These are phyloP conservation scores for Chirona hameri DNA, from an alignment of 2,888 invertebrate species.

Conservation along the genomic window DNA sequence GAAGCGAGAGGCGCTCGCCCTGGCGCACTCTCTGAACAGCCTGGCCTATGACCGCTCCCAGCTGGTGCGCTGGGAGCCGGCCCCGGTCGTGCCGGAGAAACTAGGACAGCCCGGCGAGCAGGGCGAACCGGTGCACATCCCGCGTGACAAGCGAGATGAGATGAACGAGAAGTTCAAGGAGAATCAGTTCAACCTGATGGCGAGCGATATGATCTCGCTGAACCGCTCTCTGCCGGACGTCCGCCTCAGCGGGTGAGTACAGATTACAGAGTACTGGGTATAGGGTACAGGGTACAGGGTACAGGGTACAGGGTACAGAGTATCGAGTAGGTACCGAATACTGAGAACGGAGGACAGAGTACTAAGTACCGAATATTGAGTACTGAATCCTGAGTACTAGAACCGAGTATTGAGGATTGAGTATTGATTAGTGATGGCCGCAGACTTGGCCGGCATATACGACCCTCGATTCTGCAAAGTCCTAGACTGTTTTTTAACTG, in stretches of 20 bases:
- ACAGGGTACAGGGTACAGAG: too few relatives aligned
- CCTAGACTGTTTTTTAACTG: too few relatives aligned
- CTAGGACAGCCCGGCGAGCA: slow-evolving; percentile 80
- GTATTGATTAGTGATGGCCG: too few relatives aligned
- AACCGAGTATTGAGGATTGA: too few relatives aligned
- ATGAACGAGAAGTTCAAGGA: slow-evolving; percentile 95
- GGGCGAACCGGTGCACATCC: slow-evolving; percentile 86
- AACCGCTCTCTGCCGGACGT: slow-evolving; percentile 94
- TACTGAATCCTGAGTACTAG: too few relatives aligned
- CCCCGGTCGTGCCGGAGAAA: slow-evolving; percentile 63
- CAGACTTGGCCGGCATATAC: too few relatives aligned
- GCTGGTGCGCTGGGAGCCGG: slow-evolving; percentile 62
- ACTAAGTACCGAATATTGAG: too few relatives aligned
- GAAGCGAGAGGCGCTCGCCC: slow-evolving; percentile 35
- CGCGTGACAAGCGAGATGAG: slow-evolving; percentile 75
- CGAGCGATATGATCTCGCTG: slow-evolving; percentile 94
- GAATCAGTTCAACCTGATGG: slow-evolving; percentile 97
- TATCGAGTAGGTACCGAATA: too few relatives aligned
- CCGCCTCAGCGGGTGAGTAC: slow-evolving; percentile 78
- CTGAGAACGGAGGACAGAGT: too few relatives aligned
- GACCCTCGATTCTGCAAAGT: too few relatives aligned
- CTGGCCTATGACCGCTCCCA: slow-evolving; percentile 32
- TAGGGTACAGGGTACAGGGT: too few relatives aligned
- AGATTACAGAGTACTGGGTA: too few relatives aligned
- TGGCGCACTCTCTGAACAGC: slow-evolving; percentile 31